These are phyloP conservation scores for Hippoglossus stenolepis DNA, from an alignment of 2,113 vertebrate genomes.

Conservation along the genomic window DNA sequence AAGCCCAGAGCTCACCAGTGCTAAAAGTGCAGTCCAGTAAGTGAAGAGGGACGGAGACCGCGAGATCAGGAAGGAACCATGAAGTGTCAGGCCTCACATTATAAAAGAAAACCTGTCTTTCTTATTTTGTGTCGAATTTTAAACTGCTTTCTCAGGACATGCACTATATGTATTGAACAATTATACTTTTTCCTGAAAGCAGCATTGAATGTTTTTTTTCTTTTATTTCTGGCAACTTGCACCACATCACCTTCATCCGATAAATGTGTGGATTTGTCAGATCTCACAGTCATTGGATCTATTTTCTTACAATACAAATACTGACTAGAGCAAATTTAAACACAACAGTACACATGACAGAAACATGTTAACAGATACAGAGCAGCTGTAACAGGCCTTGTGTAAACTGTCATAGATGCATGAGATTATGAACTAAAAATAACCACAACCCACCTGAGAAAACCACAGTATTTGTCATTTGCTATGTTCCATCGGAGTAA, in stretches of 20 bases:
- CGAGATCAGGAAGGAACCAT: too few relatives aligned
- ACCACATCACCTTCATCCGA: neutral
- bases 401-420: neutral
- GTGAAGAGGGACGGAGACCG: neutral
- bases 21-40: neutral
- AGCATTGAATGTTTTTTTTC: neutral
- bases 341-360: too few relatives aligned
- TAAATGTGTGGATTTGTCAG: too few relatives aligned
- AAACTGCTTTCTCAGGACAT: neutral
- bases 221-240: neutral
- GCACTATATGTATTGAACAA: too few relatives aligned
- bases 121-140: too few relatives aligned
- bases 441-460: neutral
- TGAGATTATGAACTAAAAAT: neutral
- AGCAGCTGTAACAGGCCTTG: neutral
- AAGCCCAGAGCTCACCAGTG: neutral
- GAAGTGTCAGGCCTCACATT: too few relatives aligned
- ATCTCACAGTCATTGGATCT: too few relatives aligned
- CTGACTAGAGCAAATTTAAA: too few relatives aligned
- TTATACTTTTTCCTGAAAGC: neutral
- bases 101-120: neutral
- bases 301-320: too few relatives aligned
- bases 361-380: neutral
- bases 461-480: neutral
- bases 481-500: too few relatives aligned